phyloP scores from a whole-genome alignment of 2,797 vertebrate species.

The Sebastes flavidus region DNA sequence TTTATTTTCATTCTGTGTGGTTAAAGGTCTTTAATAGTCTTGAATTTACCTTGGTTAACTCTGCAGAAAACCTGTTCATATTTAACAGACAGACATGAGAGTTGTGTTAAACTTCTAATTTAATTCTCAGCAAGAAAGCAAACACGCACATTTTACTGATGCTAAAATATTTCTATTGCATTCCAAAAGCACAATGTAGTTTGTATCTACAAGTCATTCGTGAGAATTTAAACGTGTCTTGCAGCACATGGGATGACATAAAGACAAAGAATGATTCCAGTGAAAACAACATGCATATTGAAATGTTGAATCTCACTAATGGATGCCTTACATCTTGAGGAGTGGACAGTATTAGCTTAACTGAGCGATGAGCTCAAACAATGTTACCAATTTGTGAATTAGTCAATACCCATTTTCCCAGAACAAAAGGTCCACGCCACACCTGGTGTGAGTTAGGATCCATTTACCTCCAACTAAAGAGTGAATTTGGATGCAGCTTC shows the following conservation, averaged over 20 bases:
- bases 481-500: conserved; percentile 45
- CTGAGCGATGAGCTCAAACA: background rate
- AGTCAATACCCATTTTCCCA: background rate
- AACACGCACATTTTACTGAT: background rate
- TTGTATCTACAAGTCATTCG: background rate
- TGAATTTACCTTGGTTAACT: background rate
- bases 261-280: background rate
- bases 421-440: background rate
- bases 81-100: background rate
- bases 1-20: background rate
- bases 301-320: background rate
- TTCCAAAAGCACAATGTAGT: background rate
- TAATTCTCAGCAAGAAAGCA: background rate
- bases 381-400: conserved; percentile 4
- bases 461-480: background rate
- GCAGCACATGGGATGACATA: background rate
- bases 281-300: background rate
- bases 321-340: background rate
- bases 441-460: conserved; percentile 27
- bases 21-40: background rate
- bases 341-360: background rate
- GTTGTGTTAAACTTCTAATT: background rate
- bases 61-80: background rate
- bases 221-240: background rate
- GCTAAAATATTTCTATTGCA: background rate